Percentiles rank a stretch among this genome's conserved stretches.
These are phyloP conservation scores for Apotomis capreana DNA, from an alignment of 2,888 invertebrate genomes.

Conservation along the genomic window DNA sequence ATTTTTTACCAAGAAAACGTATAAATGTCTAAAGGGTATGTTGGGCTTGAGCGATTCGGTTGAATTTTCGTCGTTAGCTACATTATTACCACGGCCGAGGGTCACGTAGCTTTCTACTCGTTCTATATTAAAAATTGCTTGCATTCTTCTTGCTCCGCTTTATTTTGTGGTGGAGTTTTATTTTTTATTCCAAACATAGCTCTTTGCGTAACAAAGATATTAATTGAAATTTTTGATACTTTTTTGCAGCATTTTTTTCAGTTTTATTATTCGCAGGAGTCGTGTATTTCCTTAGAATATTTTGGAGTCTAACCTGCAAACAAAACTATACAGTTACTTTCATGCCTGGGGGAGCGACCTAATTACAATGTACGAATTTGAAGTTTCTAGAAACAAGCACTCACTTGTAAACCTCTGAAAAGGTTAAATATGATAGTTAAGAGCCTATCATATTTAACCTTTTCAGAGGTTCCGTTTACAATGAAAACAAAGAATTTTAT, in stretches of 20 bases:
- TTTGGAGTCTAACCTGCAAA: not conserved
- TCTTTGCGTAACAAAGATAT: constrained; percentile 59
- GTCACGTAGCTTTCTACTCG: constrained; percentile 61
- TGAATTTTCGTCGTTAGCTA: constrained; percentile 65
- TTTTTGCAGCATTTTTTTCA: constrained; percentile 28
- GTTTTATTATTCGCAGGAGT: no score
- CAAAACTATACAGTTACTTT: no score
- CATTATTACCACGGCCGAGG: constrained; percentile 64
- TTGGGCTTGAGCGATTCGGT: constrained; percentile 53
- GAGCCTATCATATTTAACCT: no score
- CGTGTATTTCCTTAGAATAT: not conserved
- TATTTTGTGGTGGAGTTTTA: constrained; percentile 68
- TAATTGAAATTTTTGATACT: constrained; percentile 64
- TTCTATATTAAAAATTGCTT: constrained; percentile 81
- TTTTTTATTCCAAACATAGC: constrained; percentile 66
- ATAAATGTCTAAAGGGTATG: constrained; percentile 50
- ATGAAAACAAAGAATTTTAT: no score
- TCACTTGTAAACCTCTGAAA: no score
- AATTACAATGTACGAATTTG: no score
- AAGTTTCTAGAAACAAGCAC: no score
- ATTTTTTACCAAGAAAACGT: constrained; percentile 34
- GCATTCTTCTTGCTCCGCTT: constrained; percentile 75
- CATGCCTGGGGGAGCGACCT: no score
- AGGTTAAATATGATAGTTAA: no score
- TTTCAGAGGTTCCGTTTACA: no score